A percentile compares a stretch with the other conserved stretches of the same genome.
Conservation (phyloP, 2,888 invertebrate genomes). For the Entomobrya proxima region DNA sequence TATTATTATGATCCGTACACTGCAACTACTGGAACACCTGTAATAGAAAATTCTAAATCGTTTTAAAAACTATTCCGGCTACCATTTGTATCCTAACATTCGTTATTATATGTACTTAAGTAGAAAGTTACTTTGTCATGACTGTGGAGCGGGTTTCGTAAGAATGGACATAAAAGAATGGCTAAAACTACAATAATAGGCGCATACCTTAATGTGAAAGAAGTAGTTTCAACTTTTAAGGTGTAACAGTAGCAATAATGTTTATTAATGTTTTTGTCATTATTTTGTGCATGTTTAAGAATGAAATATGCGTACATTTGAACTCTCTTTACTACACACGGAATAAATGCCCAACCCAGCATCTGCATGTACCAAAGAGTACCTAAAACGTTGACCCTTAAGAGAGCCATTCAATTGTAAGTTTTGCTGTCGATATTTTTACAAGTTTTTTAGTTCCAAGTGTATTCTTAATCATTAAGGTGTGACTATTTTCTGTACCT, state of each 20-base stretch:
- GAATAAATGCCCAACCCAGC: not conserved
- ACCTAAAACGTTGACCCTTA: no score
- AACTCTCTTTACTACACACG: not conserved
- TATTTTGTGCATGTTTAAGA: not conserved
- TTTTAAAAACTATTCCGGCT: conserved; percentile 58
- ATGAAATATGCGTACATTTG: not conserved
- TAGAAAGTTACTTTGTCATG: conserved; percentile 1
- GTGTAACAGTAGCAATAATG: conserved; percentile 30
- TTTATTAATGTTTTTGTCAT: conserved; percentile 31
- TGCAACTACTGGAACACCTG: not conserved
- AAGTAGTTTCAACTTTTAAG: conserved; percentile 10
- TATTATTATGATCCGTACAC: not conserved
- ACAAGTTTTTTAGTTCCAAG: not conserved
- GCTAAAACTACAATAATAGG: not conserved
- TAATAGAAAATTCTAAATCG: conserved; percentile 58
- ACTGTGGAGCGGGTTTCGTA: not conserved
- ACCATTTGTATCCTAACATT: conserved; percentile 48
- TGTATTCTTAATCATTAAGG: no score
- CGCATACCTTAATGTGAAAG: not conserved
- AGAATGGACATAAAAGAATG: not conserved
- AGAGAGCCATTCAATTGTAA: no score
- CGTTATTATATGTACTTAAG: not conserved
- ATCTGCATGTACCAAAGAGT: no score
- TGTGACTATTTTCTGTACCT: no score
- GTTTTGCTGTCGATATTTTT: not conserved